phyloP scores from a whole-genome alignment of 2,888 invertebrate genomes.

The Aphidius colemani region DNA sequence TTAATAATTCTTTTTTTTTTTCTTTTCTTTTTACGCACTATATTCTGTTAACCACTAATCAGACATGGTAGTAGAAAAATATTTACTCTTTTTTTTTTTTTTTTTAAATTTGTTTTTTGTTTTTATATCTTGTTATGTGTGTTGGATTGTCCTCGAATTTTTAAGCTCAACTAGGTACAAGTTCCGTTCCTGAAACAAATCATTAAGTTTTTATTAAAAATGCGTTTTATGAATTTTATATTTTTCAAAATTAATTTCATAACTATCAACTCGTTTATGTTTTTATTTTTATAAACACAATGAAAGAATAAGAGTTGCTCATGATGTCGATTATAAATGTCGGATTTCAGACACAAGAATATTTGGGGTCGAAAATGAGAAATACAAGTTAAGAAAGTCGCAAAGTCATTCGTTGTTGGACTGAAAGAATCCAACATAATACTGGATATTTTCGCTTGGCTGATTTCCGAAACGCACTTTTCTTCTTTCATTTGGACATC shows the following conservation, averaged over 20 bases:
- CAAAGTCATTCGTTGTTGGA: conserved; percentile 20
- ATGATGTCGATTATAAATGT: too few species aligned
- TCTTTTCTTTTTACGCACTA: conserved; percentile 1
- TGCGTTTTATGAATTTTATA: too few species aligned
- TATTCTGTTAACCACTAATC: conserved; percentile 7
- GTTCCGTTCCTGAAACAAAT: conserved; percentile 48
- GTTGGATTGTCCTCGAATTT: conserved; percentile 21
- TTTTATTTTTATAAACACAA: too few species aligned
- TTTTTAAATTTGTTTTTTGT: neutral
- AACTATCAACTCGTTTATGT: neutral
- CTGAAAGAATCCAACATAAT: conserved; percentile 2
- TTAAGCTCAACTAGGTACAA: conserved; percentile 49
- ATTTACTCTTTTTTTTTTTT: conserved; percentile 17
- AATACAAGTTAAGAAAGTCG: neutral
- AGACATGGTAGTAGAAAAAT: conserved; percentile 24
- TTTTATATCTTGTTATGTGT: neutral
- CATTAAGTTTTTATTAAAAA: neutral
- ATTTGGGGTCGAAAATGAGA: too few species aligned
- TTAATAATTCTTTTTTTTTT: neutral
- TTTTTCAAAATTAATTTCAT: too few species aligned
- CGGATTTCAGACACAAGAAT: too few species aligned
- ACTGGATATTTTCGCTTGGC: conserved; percentile 15
- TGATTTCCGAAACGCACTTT: conserved; percentile 1
- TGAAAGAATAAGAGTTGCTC: too few species aligned
- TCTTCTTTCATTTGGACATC: neutral